Evolutionary conservation across 2,113 vertebrate genomes (phyloP), one percentile per base, ranked within the genome.

Genomic region (Pelodiscus sinensis): DNA sequence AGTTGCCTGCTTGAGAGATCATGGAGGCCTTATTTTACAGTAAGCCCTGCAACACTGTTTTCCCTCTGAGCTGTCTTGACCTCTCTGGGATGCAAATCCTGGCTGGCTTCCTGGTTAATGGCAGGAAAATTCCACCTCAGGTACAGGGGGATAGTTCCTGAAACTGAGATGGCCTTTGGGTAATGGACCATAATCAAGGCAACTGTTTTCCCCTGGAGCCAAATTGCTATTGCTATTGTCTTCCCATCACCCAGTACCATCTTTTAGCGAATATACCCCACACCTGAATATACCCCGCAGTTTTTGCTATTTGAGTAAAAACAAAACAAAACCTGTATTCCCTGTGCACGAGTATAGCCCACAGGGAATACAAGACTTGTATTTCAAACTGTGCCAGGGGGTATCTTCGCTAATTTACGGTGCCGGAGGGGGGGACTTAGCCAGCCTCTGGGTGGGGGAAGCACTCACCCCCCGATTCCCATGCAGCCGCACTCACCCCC

Each of bases 111-210:
- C 68, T 21, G 31, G 80, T 82, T 8, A 92, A 94, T 75, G 82
- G 44, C 81, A 62, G 75, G 62, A 83, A 92, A 82, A 79, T 0
- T 0, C 56, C 65, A 38, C 16, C 44, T 38, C 12, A 2, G 24
- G 75, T 2, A 0, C 0, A 35, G 31, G 55, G 55, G 44, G 54
- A 27, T 0, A 0, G 56, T 52, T 94, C 80, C 2, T 1, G 75
- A 68, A 89, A 35, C 8, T 27, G 0, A 0, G 44, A 3, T 68
- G 2, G 38, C 2, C 57, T 91, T 88, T 52, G 2, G 60, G 27
- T 52, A 0, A 0, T 25, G 18, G 60, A 55, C 44, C 4, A 8
- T 0, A 1, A 54, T 90, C 38, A 68, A 13, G 89, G 38, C 0
- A 0, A 50, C 84, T 75, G 35, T 50, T 84, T n/a, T 13, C 24